A percentile compares a stretch with the other conserved stretches of the same genome.
These are phyloP conservation scores for Salarias fasciatus DNA, from an alignment of 2,797 vertebrate genomes.

Conservation along the genomic window DNA sequence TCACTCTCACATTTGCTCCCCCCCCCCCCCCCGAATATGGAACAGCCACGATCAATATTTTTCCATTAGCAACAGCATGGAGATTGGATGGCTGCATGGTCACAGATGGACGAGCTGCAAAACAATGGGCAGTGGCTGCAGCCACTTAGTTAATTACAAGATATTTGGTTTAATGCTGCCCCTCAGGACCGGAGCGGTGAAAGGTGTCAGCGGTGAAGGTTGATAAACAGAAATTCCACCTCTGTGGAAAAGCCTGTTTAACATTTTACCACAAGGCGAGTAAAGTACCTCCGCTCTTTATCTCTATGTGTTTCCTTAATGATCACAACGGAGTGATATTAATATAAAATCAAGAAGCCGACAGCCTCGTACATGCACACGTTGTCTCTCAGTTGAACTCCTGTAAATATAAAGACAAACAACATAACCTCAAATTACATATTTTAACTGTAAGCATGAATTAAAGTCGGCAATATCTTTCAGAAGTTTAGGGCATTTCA, in stretches of 20 bases:
- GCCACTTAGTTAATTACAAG: slow-evolving; percentile 80
- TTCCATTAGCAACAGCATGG: slow-evolving; percentile 79
- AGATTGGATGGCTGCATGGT: slow-evolving; percentile 65
- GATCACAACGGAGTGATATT: not conserved
- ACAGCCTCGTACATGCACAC: no score
- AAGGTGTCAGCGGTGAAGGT: slow-evolving; percentile 23
- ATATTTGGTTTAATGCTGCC: slow-evolving; percentile 62
- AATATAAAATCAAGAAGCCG: no score
- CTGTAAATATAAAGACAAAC: no score
- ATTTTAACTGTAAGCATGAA: no score
- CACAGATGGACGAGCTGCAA: slow-evolving; percentile 63
- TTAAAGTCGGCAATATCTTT: no score
- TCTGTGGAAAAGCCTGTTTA: not conserved
- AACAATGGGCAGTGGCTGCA: slow-evolving; percentile 59
- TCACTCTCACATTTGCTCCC: slow-evolving; percentile 23
- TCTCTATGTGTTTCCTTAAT: not conserved
- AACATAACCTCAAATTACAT: no score
- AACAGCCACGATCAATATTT: slow-evolving; percentile 78
- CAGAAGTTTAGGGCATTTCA: no score
- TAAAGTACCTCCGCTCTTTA: not conserved
- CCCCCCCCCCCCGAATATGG: slow-evolving; percentile 67
- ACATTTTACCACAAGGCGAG: not conserved
- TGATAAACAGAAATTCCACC: slow-evolving; percentile 10
- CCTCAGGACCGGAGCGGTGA: slow-evolving; percentile 29
- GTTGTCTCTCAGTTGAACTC: no score